Percentiles rank a stretch among this genome's conserved stretches.
Evolutionary conservation across 2,797 vertebrate species (phyloP).

Genomic region (Alauda arvensis): DNA sequence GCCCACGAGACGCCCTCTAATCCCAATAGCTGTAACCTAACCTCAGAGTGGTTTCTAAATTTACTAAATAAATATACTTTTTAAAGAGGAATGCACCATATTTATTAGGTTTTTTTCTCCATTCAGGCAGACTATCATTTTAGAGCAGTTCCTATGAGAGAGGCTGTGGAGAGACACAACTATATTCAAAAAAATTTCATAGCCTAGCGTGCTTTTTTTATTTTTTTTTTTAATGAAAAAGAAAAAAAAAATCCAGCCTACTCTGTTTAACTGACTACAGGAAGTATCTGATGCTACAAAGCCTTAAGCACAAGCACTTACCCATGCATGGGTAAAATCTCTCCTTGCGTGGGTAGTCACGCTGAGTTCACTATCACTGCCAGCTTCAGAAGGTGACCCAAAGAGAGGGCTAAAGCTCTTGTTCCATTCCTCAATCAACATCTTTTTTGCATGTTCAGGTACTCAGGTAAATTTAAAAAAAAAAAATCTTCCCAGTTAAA

Average conservation of each 20-base stretch:
- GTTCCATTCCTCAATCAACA: background rate
- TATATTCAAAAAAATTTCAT: background rate
- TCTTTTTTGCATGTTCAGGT: background rate
- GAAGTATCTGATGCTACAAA: background rate
- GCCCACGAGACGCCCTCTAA: slow-evolving; percentile 56
- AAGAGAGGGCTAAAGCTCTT: background rate
- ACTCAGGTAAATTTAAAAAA: background rate
- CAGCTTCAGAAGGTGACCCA: background rate
- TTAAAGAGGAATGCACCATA: slow-evolving; percentile 51
- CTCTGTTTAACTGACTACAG: background rate
- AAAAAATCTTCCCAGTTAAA: background rate
- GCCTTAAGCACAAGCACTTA: background rate
- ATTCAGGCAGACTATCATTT: slow-evolving; percentile 36
- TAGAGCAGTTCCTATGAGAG: slow-evolving; percentile 34
- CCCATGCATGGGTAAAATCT: background rate
- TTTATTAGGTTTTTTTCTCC: slow-evolving; percentile 43
- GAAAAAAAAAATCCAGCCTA: background rate
- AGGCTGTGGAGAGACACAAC: background rate
- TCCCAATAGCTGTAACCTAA: slow-evolving; percentile 62
- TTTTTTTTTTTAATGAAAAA: background rate
- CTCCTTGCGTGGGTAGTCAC: background rate
- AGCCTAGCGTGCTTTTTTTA: background rate
- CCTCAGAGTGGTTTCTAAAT: slow-evolving; percentile 62
- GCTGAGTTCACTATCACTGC: background rate
- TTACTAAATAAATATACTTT: slow-evolving; percentile 61